Evolutionary conservation across 2,113 vertebrate species (phyloP), one percentile per base, ranked within the genome.

Genomic region (Oryzias javanicus): DNA sequence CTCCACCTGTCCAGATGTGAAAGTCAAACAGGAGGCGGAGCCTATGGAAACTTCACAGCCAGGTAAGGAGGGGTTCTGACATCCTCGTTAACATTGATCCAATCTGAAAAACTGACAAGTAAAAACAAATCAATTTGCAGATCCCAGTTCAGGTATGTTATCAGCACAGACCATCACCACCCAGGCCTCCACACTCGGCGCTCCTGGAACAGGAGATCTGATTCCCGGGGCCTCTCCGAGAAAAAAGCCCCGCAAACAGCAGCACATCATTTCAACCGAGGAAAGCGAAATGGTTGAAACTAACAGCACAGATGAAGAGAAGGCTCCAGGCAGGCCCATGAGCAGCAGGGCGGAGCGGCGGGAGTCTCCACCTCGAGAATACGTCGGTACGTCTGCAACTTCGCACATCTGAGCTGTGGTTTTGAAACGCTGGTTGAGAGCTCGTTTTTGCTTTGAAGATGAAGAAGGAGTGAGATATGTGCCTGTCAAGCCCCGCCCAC

Each of bases 221-320:
- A 93, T 94, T 19, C 94, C 95, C 0, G 97, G 97, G 64, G 96
- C 97, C 55, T 99, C 97, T 0, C 97, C 97, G 0, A 92, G 97
- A 69, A 99, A 99, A 79, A 99, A 99, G 69, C 97, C 97, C 41
- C 94, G 97, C 51, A 99, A 99, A 81, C 97, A 99, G 82, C 97
- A 99, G 85, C 97, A 99, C 0, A 90, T 99, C 41, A 98, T 99
- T 79, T 99, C 95, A 15, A 98, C 95, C 0, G 97, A 99, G 84
- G 97, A 99, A 80, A 96, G 94, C 0, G 97, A 99, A 64, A 98
- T 99, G 95, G 93, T 99, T 91, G 97, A 99, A 89, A 94, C 97
- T 10, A 98, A 99, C 83, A 98, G 96, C 87, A 99, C 97, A 0
- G 97, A 99, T 2, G 97, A 99, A 27, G 97, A 99, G 77, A 95